Conservation (phyloP, 2,797 vertebrate genomes). For the Odontamblyopus lacepedii region DNA sequence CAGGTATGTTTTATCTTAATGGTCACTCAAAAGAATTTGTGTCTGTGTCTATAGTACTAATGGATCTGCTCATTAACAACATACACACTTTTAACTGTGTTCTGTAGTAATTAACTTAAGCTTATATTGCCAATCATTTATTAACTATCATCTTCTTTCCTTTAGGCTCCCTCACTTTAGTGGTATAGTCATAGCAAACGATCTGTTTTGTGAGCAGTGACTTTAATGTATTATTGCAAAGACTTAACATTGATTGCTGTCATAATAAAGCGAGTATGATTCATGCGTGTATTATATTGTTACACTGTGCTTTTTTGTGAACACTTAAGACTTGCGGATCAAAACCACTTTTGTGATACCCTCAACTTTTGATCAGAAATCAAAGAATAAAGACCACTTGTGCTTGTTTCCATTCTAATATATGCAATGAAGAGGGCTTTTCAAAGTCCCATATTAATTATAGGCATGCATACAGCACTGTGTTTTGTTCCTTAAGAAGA, state of each 20-base stretch:
- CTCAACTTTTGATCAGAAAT: not conserved
- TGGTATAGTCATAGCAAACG: not conserved
- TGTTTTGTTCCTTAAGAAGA: constrained; percentile 4
- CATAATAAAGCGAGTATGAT: not conserved
- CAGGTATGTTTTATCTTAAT: constrained; percentile 9
- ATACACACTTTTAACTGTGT: not conserved
- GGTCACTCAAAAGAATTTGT: constrained; percentile 5
- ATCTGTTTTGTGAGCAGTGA: not conserved
- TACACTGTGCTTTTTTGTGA: not conserved
- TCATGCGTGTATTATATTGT: not conserved
- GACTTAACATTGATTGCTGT: no score
- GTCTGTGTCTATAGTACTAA: constrained; percentile 1
- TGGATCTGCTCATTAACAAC: constrained; percentile 6
- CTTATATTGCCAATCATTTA: not conserved
- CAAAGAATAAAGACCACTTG: not conserved
- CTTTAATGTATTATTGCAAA: not conserved
- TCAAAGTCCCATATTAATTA: no score
- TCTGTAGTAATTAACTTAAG: not conserved
- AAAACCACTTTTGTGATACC: no score
- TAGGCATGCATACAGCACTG: no score
- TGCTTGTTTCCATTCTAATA: not conserved
- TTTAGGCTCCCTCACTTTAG: not conserved
- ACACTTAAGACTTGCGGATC: no score
- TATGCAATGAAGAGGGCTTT: no score
- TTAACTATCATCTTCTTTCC: not conserved